Evolutionary conservation across 1,140 invertebrate genomes (phyloP).

Genomic region (Anthonomus grandis): DNA sequence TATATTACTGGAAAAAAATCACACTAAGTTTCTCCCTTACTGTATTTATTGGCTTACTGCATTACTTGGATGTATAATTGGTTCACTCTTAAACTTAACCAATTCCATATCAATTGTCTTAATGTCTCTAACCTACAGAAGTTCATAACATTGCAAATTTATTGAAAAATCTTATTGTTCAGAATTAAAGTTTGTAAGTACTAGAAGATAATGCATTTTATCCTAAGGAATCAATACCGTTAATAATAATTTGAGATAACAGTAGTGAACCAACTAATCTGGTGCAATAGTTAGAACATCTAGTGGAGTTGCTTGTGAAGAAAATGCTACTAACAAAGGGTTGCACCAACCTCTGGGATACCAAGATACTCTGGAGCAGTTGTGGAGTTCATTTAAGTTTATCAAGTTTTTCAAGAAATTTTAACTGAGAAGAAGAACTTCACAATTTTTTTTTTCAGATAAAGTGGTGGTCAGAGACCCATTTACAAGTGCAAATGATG

Average conservation of each 20-base stretch:
- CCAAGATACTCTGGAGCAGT: slow-evolving; percentile 79
- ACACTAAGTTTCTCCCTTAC: no score
- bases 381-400: slow-evolving; percentile 81
- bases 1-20: no score
- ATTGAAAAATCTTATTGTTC: no score
- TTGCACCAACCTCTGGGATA: slow-evolving; percentile 86
- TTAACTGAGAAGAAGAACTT: slow-evolving; percentile 64
- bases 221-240: slow-evolving; percentile 57
- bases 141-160: no score
- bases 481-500: slow-evolving; percentile 36
- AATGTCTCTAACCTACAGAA: no score
- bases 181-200: slow-evolving; percentile 68
- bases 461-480: slow-evolving; percentile 57
- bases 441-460: slow-evolving; percentile 69
- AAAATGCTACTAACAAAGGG: slow-evolving; percentile 77
- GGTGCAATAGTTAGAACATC: slow-evolving; percentile 79
- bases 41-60: no score
- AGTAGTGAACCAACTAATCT: slow-evolving; percentile 83
- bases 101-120: no score
- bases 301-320: slow-evolving; percentile 74
- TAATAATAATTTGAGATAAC: slow-evolving; percentile 87
- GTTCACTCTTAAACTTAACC: no score
- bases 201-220: slow-evolving; percentile 52
- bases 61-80: no score
- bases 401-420: slow-evolving; percentile 59